Conservation (phyloP, 2,113 vertebrate genomes). For the Neogale vison region DNA sequence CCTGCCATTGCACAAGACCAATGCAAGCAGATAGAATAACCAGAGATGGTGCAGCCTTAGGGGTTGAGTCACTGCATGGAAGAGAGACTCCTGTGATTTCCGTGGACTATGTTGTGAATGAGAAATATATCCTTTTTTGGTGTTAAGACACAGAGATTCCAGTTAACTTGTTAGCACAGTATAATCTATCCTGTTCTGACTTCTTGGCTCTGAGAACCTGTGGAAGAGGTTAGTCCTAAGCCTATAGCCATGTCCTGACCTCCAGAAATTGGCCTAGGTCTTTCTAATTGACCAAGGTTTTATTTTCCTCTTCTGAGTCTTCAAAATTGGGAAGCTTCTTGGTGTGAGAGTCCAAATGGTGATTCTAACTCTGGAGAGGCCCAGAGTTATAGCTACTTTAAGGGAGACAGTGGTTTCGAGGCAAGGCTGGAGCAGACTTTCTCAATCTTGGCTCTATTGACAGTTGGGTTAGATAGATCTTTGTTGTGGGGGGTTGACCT, state of each 20-base stretch:
- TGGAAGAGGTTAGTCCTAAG: not conserved
- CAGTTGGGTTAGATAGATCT: not conserved
- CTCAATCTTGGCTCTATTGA: not conserved
- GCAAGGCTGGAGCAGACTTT: not conserved
- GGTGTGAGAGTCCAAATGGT: not conserved
- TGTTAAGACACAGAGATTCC: not conserved
- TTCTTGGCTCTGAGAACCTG: not conserved
- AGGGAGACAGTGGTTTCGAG: not conserved
- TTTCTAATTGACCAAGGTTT: not conserved
- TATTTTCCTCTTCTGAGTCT: not conserved
- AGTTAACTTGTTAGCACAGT: not conserved
- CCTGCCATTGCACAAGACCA: not conserved
- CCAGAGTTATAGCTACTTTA: not conserved
- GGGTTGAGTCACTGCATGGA: not conserved
- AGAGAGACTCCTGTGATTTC: not conserved
- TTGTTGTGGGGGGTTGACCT: not conserved
- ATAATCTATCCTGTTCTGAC: not conserved
- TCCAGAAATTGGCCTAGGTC: not conserved
- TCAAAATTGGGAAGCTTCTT: not conserved
- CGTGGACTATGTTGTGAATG: not conserved
- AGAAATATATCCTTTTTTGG: not conserved
- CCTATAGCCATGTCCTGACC: not conserved
- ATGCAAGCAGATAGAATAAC: not conserved
- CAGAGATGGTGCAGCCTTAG: not conserved
- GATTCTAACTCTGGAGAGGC: not conserved